phyloP scores from a whole-genome alignment of 2,888 invertebrate species.

The Trichopria drosophilae region DNA sequence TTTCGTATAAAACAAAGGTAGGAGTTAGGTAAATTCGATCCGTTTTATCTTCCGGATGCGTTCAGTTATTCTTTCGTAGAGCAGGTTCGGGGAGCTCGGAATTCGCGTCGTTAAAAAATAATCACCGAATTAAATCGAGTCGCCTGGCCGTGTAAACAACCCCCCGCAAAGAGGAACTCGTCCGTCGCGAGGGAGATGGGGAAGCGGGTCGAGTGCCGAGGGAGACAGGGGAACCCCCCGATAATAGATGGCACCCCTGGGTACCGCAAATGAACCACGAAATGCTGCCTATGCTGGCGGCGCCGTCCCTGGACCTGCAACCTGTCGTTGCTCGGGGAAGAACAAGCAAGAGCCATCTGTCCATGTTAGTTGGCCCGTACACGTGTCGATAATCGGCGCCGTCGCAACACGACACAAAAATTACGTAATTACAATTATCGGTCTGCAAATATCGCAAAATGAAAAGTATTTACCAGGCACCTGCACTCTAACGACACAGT shows the following conservation, averaged over 20 bases:
- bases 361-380: constrained; percentile 30
- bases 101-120: constrained; percentile 56
- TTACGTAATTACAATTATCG: no score
- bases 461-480: no score
- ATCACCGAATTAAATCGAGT: constrained; percentile 58
- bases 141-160: constrained; percentile 53
- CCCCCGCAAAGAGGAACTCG: constrained; percentile 36
- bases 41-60: no score
- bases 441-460: no score
- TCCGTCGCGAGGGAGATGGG: constrained; percentile 33
- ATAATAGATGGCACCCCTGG: constrained; percentile 59
- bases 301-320: constrained; percentile 49
- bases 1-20: no score
- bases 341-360: constrained; percentile 50
- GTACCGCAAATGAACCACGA: constrained; percentile 60
- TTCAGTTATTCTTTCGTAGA: no score
- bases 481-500: no score
- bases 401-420: neutral
- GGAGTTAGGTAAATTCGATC: no score
- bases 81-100: constrained; percentile 12
- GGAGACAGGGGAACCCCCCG: constrained; percentile 36
- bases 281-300: constrained; percentile 53
- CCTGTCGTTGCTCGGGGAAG: constrained; percentile 51
- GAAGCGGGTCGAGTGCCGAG: constrained; percentile 20
- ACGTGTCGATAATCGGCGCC: neutral